A percentile compares a stretch with the other conserved stretches of the same genome.
These are phyloP conservation scores for Xyliphius kryptos DNA, from an alignment of 2,113 vertebrate genomes.

Conservation along the genomic window DNA sequence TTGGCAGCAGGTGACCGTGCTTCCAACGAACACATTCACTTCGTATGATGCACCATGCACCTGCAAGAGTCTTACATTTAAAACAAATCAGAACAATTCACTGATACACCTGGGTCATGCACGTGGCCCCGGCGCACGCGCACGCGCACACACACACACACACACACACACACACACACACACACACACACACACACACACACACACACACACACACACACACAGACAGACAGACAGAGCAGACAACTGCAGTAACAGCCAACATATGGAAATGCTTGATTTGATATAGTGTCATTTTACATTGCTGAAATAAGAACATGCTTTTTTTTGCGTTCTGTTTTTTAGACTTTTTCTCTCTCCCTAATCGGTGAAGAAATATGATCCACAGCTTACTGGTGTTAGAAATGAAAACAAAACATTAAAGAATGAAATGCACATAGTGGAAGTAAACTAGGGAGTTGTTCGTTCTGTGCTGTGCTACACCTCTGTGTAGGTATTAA, in stretches of 20 bases:
- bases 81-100: constrained; percentile 20
- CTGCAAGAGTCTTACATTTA: too few species aligned
- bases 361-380: constrained; percentile 83
- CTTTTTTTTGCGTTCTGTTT: constrained; percentile 66
- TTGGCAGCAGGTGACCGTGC: neutral
- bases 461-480: too few species aligned
- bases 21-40: too few species aligned
- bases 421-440: too few species aligned
- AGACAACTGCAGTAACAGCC: too few species aligned
- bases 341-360: constrained; percentile 57
- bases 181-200: neutral
- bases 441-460: too few species aligned
- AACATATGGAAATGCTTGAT: constrained; percentile 98
- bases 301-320: constrained; percentile 97
- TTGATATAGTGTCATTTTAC: constrained; percentile 99
- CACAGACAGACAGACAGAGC: too few species aligned
- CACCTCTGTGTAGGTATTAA: too few species aligned
- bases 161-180: constrained; percentile 2
- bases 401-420: constrained; percentile 77
- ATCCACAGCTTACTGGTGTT: constrained; percentile 87
- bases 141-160: constrained; percentile 5
- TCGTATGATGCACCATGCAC: too few species aligned
- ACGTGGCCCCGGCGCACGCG: constrained; percentile 44
- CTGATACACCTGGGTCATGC: constrained; percentile 57
- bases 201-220: constrained; percentile 5